A percentile compares a stretch with the other conserved stretches of the same genome.
Conservation (phyloP, 2,113 vertebrate genomes). For the Heterochromis multidens region DNA sequence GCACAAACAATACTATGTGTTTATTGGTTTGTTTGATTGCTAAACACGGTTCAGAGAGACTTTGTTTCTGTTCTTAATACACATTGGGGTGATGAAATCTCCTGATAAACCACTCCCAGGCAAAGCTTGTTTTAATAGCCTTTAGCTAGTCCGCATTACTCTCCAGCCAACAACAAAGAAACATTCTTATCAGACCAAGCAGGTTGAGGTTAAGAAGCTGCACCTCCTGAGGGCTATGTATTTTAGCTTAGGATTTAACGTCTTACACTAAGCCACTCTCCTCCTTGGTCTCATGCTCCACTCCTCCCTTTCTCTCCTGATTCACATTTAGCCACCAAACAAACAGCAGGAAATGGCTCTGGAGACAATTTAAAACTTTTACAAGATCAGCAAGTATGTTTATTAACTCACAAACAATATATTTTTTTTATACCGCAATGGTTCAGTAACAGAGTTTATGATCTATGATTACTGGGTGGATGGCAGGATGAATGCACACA, state of each 20-base stretch:
- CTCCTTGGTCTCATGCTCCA: conserved; percentile 26
- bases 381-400: conserved; percentile 32
- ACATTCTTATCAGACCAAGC: conserved; percentile 66
- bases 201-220: conserved; percentile 68
- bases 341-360: conserved; percentile 16
- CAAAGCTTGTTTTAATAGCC: conserved; percentile 53
- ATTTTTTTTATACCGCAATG: conserved; percentile 12
- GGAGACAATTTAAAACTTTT: conserved; percentile 22
- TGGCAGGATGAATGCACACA: conserved; percentile 43
- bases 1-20: neutral
- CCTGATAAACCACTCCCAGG: conserved; percentile 46
- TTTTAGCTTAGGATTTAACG: conserved; percentile 63
- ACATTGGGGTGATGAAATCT: conserved; percentile 47
- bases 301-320: conserved; percentile 8
- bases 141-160: conserved; percentile 54
- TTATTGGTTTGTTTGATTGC: conserved; percentile 11
- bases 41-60: conserved; percentile 7
- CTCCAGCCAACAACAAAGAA: conserved; percentile 60
- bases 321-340: conserved; percentile 39
- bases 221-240: conserved; percentile 63
- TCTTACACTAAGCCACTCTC: conserved; percentile 65
- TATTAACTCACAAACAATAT: conserved; percentile 51
- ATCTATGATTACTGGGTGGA: conserved; percentile 32
- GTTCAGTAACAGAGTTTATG: conserved; percentile 44
- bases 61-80: conserved; percentile 19